Evolutionary conservation across 2,797 vertebrate species (phyloP).

Genomic region (Merluccius polli): DNA sequence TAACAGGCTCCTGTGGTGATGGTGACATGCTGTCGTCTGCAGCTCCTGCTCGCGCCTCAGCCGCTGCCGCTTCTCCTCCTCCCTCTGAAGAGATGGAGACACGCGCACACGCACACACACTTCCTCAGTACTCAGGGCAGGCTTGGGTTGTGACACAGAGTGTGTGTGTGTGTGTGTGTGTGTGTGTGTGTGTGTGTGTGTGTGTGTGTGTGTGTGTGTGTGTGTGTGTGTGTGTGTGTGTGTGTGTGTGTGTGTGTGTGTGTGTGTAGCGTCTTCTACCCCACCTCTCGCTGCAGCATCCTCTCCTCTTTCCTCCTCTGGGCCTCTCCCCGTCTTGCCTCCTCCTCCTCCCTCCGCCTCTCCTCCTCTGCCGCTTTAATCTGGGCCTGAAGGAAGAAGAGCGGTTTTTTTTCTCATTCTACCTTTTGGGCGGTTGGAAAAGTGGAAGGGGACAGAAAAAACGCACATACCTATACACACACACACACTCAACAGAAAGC

Average conservation of each 20-base stretch:
- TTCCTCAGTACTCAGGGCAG: too few species aligned
- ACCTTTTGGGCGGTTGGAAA: too few species aligned
- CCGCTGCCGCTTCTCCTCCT: slow-evolving; percentile 80
- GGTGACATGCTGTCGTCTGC: slow-evolving; percentile 70
- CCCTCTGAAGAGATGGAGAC: slow-evolving; percentile 68
- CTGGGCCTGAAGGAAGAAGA: neutral
- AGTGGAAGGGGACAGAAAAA: neutral
- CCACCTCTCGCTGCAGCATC: neutral
- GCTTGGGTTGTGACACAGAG: neutral
- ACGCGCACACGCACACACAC: slow-evolving; percentile 20
- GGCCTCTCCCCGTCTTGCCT: neutral
- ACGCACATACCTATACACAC: neutral
- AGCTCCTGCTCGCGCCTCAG: slow-evolving; percentile 73
- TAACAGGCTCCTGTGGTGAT: slow-evolving; percentile 76
- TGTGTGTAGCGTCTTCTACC: neutral
- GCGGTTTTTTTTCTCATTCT: neutral
- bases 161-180: neutral
- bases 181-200: neutral
- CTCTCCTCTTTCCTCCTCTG: neutral
- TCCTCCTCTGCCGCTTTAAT: neutral
- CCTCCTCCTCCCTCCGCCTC: neutral
- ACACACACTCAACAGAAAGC: neutral
- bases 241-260: neutral
- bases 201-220: slow-evolving; percentile 1
- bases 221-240: neutral